These are phyloP conservation scores for Myotis planiceps DNA, from an alignment of 2,797 vertebrate species.

Conservation along the genomic window DNA sequence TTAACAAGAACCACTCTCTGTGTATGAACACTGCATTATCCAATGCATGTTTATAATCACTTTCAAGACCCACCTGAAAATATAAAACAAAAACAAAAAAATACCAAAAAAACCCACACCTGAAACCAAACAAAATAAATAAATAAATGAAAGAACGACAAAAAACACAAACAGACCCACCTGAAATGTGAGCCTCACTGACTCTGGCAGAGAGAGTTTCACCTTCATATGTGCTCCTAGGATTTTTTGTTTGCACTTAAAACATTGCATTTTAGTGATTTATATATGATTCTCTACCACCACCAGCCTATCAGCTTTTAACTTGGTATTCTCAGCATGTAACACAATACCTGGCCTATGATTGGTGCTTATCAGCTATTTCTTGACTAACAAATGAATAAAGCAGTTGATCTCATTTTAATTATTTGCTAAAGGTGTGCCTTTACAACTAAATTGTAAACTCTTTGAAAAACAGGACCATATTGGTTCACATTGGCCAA, in stretches of 20 bases:
- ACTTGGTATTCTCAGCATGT: not conserved
- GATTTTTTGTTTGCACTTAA: not conserved
- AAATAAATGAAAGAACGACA: not conserved
- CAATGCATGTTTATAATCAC: not conserved
- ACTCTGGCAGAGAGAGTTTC: not conserved
- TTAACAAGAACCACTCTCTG: not conserved
- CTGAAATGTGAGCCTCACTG: not conserved
- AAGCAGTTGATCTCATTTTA: not conserved
- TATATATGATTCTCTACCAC: not conserved
- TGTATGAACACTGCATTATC: not conserved
- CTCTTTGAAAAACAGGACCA: not conserved
- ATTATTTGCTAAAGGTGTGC: not conserved
- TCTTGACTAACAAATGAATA: not conserved
- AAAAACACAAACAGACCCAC: not conserved
- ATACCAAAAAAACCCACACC: not conserved
- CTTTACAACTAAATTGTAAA: not conserved
- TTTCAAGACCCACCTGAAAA: not conserved
- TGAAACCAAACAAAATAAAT: not conserved
- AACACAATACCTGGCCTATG: not conserved
- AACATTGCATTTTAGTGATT: not conserved
- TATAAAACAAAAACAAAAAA: not conserved
- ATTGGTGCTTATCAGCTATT: not conserved
- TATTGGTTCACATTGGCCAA: not conserved
- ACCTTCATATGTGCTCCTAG: not conserved
- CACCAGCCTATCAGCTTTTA: not conserved